A percentile compares a stretch with the other conserved stretches of the same genome.
phyloP scores from a whole-genome alignment of 2,888 invertebrate species.

The Sclerodermus sp. region DNA sequence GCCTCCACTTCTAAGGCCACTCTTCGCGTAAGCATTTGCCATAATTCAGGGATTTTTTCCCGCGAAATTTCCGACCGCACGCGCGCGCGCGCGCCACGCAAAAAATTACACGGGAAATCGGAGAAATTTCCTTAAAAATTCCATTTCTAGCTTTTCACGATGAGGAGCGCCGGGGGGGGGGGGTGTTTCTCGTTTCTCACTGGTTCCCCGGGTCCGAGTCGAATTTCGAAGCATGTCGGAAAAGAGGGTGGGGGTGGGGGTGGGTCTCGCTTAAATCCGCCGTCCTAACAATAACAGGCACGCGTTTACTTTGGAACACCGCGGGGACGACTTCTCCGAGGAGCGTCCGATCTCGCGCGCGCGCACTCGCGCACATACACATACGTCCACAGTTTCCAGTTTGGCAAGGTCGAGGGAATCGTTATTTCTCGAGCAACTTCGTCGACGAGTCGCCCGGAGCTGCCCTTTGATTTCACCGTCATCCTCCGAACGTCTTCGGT shows the following conservation, averaged over 20 bases:
- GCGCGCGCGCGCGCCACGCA: too few species aligned
- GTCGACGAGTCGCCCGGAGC: neutral
- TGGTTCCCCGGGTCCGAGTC: too few species aligned
- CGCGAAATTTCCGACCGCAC: constrained; percentile 32
- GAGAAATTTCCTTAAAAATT: too few species aligned
- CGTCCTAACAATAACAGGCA: constrained; percentile 50
- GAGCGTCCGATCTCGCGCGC: constrained; percentile 28
- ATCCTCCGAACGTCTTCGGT: constrained; percentile 14
- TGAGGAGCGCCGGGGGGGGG: too few species aligned
- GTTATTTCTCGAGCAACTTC: constrained; percentile 35
- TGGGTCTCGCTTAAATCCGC: constrained; percentile 45
- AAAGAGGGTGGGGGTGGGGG: too few species aligned
- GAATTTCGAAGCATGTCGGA: too few species aligned
- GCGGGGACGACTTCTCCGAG: constrained; percentile 46
- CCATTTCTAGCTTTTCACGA: too few species aligned
- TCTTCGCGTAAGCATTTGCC: constrained; percentile 48
- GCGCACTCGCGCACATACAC: too few species aligned
- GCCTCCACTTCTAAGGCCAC: constrained; percentile 20
- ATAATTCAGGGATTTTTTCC: constrained; percentile 43
- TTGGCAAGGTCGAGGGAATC: constrained; percentile 46
- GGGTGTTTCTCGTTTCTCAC: too few species aligned
- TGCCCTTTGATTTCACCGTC: constrained; percentile 42
- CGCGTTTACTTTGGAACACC: constrained; percentile 46
- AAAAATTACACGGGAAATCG: too few species aligned
- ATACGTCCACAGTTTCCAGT: constrained; percentile 34